These are phyloP conservation scores for Geopemphigus sp. DNA, from an alignment of 1,140 invertebrate species.

Conservation along the genomic window DNA sequence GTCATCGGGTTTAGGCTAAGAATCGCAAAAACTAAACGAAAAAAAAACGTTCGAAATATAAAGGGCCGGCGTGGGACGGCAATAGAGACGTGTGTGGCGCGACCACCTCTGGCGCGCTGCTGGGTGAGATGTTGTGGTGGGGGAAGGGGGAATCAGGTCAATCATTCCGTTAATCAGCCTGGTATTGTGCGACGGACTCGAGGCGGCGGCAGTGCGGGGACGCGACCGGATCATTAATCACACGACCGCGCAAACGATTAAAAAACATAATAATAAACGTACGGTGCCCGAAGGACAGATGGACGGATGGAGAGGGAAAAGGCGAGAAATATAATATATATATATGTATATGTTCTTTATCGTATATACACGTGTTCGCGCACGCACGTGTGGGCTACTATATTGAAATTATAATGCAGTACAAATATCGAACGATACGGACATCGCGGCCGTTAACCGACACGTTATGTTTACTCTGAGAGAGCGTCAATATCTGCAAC, in stretches of 20 bases:
- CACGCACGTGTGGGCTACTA: slow-evolving; percentile 20
- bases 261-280: slow-evolving; percentile 24
- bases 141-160: slow-evolving; percentile 20
- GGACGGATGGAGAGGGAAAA: neutral
- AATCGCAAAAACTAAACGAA: slow-evolving; percentile 9
- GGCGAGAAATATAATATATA: slow-evolving; percentile 29
- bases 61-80: neutral
- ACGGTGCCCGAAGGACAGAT: no score
- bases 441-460: no score
- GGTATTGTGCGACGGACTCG: slow-evolving; percentile 23
- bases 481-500: no score
- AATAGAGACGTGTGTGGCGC: no score
- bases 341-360: neutral
- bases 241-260: slow-evolving; percentile 19
- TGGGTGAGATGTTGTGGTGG: no score
- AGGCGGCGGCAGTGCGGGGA: neutral
- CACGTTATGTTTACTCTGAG: no score
- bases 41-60: neutral
- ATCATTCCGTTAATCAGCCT: slow-evolving; percentile 38
- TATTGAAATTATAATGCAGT: no score
- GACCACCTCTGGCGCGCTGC: no score
- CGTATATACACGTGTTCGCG: neutral
- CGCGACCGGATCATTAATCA: slow-evolving; percentile 29
- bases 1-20: slow-evolving; percentile 10
- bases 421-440: no score